Conservation (phyloP, 2,113 vertebrate species). For the Tonatia bakeri region DNA sequence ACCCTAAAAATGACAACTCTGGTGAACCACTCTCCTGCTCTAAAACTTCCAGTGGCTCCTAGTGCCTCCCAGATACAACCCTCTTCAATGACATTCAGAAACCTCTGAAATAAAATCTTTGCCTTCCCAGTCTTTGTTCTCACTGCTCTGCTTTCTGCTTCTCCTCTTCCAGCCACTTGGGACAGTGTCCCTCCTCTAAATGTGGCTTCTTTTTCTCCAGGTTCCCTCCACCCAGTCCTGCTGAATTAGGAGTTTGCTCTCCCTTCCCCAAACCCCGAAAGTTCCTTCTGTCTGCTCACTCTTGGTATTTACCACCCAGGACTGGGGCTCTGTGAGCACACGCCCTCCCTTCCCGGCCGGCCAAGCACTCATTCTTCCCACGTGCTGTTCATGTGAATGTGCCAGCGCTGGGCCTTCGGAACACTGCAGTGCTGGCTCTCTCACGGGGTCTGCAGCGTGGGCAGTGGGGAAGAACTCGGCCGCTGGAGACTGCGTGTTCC, state of each 20-base stretch:
- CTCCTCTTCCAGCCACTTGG: not conserved
- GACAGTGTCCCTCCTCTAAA: not conserved
- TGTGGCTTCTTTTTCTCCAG: accelerated
- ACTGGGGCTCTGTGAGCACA: not conserved
- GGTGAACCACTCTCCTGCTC: not conserved
- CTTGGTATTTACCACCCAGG: not conserved
- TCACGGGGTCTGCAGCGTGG: not conserved
- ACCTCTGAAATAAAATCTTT: accelerated
- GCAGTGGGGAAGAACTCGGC: not conserved
- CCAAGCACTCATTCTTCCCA: not conserved
- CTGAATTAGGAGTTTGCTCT: not conserved
- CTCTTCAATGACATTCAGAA: not conserved
- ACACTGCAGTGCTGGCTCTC: not conserved
- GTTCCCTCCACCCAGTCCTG: not conserved
- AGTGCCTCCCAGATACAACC: not conserved
- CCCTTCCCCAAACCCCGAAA: accelerated
- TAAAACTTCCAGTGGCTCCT: not conserved
- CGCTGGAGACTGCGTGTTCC: not conserved
- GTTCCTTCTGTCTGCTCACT: not conserved
- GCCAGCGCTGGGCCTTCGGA: not conserved
- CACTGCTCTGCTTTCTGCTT: not conserved
- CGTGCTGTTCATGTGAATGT: not conserved
- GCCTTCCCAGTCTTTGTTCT: not conserved
- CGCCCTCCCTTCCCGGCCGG: not conserved
- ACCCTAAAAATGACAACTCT: not conserved